phyloP scores from a whole-genome alignment of 2,113 vertebrate genomes.

The Daphoenositta chrysoptera region DNA sequence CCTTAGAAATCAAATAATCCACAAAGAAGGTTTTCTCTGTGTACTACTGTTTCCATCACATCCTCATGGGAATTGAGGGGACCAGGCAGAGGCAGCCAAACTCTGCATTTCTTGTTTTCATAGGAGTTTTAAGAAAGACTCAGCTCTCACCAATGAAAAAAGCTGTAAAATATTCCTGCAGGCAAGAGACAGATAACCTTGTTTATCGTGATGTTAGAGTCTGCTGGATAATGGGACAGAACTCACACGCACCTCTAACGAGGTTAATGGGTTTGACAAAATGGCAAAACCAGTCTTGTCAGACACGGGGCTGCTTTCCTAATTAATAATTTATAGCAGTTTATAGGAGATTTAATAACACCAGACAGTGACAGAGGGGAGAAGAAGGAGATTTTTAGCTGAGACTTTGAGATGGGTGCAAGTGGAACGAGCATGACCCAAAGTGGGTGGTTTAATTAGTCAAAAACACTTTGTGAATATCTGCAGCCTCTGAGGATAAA shows the following conservation, averaged over 20 bases:
- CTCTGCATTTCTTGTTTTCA: not conserved
- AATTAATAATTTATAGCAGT: not conserved
- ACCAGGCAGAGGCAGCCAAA: not conserved
- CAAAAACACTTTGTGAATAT: not conserved
- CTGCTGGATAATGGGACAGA: not conserved
- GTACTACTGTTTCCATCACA: not conserved
- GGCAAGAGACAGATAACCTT: not conserved
- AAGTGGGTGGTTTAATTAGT: not conserved
- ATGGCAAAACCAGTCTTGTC: not conserved
- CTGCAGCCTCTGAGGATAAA: not conserved
- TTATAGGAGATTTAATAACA: not conserved
- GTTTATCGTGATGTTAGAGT: not conserved
- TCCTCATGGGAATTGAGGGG: fast-evolving
- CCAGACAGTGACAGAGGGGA: not conserved
- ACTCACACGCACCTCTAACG: not conserved
- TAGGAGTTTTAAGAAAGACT: not conserved
- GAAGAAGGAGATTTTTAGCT: not conserved
- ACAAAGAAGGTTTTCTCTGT: not conserved
- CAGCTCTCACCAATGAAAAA: not conserved
- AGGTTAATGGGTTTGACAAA: not conserved
- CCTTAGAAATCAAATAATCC: not conserved
- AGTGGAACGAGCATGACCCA: not conserved
- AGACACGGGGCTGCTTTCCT: not conserved
- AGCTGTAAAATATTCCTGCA: not conserved
- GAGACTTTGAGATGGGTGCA: fast-evolving